Evolutionary conservation across 2,888 invertebrate species (phyloP).

Genomic region (Prostheceraeus crozeri): DNA sequence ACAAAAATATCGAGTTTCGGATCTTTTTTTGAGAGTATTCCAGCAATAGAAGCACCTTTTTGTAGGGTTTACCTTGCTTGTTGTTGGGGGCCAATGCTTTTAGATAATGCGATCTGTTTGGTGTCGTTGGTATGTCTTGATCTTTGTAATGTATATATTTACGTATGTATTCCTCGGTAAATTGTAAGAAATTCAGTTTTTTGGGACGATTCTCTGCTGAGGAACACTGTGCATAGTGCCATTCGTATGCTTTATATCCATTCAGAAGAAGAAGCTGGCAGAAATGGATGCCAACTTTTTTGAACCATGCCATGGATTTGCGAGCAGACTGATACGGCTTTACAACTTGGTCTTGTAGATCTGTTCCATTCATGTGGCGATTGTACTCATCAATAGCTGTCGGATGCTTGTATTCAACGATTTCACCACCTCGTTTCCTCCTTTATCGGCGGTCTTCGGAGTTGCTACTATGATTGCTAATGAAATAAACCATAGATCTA

Average conservation of each 20-base stretch:
- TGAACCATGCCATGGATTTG: conserved; percentile 15
- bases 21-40: conserved; percentile 14
- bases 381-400: conserved; percentile 18
- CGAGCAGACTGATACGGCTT: no score
- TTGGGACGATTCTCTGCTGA: conserved; percentile 19
- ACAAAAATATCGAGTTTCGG: conserved; percentile 19
- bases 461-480: conserved; percentile 12
- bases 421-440: conserved; percentile 1
- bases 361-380: conserved; percentile 20
- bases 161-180: conserved; percentile 9
- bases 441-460: background rate
- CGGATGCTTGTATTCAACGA: background rate
- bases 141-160: conserved; percentile 22
- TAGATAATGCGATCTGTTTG: conserved; percentile 20
- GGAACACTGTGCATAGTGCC: conserved; percentile 8
- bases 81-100: conserved; percentile 2
- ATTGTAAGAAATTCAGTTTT: no score
- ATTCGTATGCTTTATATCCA: conserved; percentile 17
- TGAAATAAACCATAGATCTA: conserved; percentile 14
- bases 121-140: no score
- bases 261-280: conserved; percentile 18
- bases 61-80: conserved; percentile 17
- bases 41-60: conserved; percentile 19
- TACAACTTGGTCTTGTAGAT: conserved; percentile 23
- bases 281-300: conserved; percentile 17